Base-by-base conservation (phyloP, 1,140 invertebrate species). In the Helicoverpa armigera region DNA sequence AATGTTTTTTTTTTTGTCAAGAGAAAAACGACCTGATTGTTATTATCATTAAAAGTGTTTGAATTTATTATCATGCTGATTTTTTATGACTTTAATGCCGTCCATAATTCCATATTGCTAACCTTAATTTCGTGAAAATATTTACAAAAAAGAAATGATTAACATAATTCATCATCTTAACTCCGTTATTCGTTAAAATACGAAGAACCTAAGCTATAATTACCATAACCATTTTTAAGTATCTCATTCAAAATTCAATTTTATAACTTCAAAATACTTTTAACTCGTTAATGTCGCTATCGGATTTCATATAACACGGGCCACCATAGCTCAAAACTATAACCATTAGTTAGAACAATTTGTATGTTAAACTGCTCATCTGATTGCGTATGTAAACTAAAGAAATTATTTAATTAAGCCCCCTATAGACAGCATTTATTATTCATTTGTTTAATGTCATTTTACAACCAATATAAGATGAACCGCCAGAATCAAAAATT, bases 331-430 rank as follows among this genome's bases (percentile, higher is more conserved):
- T 86, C 82, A 87, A 72, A 74, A 56, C 50, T 76, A 87, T 86
- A 79, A 83, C 69, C 77, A 86, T 86, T 86, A 81, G 65, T 86
- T 83, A 80, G 67, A 67, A 85, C 83, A 83, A 88, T 90, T 88
- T 90, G 84, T 88, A 90, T 89, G 88, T 80, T 86, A 89, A 90
- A 90, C 16, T 23, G 74, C 50, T 76, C 79, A 67, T 60, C 80
- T 69, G 58, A 80, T 76, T 77, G 53, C 35, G 61, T 82, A 77
- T 61, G 63, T 83, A 82, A 78, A 85, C 56, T 82, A 82, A 73
- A 84, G 74, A 86, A 89, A 88, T 90, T 85, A 89, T 90, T 90
- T 90, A 90, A 90, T 90, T 88, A 89, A 63, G 82, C 87, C 88
- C 88, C 88, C 88, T 85, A 84, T 80, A 13, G 87, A 53, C 76